A percentile compares a stretch with the other conserved stretches of the same genome.
Conservation (phyloP, 2,797 vertebrate species). For the Hydrolagus colliei region DNA sequence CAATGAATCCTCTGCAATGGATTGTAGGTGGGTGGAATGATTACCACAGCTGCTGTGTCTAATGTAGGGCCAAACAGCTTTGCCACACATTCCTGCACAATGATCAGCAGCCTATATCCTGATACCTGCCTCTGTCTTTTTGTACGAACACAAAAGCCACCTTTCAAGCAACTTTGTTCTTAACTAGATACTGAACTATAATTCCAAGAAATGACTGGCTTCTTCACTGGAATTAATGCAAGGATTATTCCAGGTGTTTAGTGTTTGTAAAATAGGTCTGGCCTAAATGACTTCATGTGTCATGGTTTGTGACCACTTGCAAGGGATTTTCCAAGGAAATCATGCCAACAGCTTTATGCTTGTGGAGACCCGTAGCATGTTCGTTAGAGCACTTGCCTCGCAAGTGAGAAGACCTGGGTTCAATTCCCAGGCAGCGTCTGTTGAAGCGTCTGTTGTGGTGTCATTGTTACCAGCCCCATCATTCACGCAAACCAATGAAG, state of each 20-base stretch:
- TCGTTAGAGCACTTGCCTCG: too few relatives aligned
- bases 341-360: too few relatives aligned
- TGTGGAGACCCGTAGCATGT: too few relatives aligned
- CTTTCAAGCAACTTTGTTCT: not conserved
- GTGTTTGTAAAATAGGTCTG: too few relatives aligned
- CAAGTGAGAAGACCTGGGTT: too few relatives aligned
- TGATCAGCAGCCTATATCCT: slow-evolving; percentile 45
- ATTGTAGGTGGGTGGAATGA: slow-evolving; percentile 51
- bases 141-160: slow-evolving; percentile 7
- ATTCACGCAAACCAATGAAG: too few relatives aligned
- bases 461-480: too few relatives aligned
- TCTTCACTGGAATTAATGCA: not conserved
- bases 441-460: too few relatives aligned
- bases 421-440: too few relatives aligned
- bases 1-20: slow-evolving; percentile 40
- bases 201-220: slow-evolving; percentile 1
- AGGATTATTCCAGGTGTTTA: not conserved
- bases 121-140: slow-evolving; percentile 36
- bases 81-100: slow-evolving; percentile 45
- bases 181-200: slow-evolving; percentile 4
- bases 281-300: too few relatives aligned
- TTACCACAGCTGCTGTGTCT: slow-evolving; percentile 47
- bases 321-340: too few relatives aligned
- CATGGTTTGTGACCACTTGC: too few relatives aligned
- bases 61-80: slow-evolving; percentile 39